A percentile compares a stretch with the other conserved stretches of the same genome.
These are phyloP conservation scores for Dinothrombium tinctorium DNA, from an alignment of 1,140 invertebrate species.

Conservation along the genomic window DNA sequence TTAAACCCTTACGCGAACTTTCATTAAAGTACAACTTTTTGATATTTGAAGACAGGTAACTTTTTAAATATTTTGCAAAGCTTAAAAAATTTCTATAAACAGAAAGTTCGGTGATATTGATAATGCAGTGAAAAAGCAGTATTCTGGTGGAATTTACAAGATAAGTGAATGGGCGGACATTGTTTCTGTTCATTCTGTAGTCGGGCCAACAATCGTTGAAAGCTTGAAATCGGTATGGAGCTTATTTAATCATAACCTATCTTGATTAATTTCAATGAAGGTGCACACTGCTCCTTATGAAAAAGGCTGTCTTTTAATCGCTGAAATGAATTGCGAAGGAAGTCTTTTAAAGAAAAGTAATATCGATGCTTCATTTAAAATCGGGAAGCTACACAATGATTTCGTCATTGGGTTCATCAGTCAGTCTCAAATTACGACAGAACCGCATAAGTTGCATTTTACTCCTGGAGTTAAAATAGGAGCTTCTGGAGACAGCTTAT, in stretches of 20 bases:
- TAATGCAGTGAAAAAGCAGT: conserved; percentile 63
- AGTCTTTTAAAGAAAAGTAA: conserved; percentile 51
- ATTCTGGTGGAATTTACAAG: conserved; percentile 42
- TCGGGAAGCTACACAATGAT: conserved; percentile 37
- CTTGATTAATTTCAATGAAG: background rate
- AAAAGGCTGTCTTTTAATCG: conserved; percentile 18
- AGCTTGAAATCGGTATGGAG: conserved; percentile 32
- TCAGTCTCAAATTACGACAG: conserved; percentile 33
- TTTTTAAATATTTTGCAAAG: background rate
- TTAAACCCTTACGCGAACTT: conserved; percentile 34
- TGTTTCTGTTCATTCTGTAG: conserved; percentile 61
- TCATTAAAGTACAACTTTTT: conserved; percentile 57
- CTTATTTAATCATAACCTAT: background rate
- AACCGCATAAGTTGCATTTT: conserved; percentile 24
- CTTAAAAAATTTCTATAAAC: conserved; percentile 13
- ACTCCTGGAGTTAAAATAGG: conserved; percentile 27
- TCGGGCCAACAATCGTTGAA: conserved; percentile 54
- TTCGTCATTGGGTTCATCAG: conserved; percentile 65
- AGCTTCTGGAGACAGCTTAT: conserved; percentile 26
- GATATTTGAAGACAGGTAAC: conserved; percentile 66
- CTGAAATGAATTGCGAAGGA: conserved; percentile 57
- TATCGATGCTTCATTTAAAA: conserved; percentile 33
- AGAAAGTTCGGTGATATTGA: conserved; percentile 94
- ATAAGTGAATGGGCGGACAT: conserved; percentile 69
- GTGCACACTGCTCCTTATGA: background rate